phyloP scores from a whole-genome alignment of 2,797 vertebrate genomes.

The Lemur catta region DNA sequence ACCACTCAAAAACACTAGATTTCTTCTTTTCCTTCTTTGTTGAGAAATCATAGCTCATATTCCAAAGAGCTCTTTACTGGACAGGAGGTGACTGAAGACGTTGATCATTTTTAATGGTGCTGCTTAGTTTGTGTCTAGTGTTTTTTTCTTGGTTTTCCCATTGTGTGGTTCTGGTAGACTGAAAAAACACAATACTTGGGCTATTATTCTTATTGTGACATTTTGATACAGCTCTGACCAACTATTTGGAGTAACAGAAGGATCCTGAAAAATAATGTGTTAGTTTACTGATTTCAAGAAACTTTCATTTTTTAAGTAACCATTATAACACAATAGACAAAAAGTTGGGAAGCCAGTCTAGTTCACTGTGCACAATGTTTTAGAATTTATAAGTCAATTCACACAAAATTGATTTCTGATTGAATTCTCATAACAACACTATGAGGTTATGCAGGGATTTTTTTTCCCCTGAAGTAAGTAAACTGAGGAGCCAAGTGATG shows the following conservation, averaged over 20 bases:
- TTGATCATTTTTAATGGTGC: background rate
- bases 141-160: background rate
- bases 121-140: background rate
- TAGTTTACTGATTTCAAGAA: background rate
- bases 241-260: background rate
- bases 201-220: background rate
- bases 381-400: background rate
- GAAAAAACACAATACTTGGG: background rate
- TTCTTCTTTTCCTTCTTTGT: background rate
- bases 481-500: background rate
- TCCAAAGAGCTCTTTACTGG: background rate
- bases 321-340: background rate
- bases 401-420: background rate
- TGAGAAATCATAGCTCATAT: background rate
- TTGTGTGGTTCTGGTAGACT: background rate
- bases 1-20: background rate
- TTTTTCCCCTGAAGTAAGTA: background rate
- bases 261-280: background rate
- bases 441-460: background rate
- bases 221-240: conserved; percentile 6
- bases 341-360: background rate
- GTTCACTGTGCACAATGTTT: background rate
- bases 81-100: background rate
- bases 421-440: background rate
- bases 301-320: conserved; percentile 32